A percentile compares a stretch with the other conserved stretches of the same genome.
Conservation (phyloP, 2,113 vertebrate genomes). For the Apus apus region DNA sequence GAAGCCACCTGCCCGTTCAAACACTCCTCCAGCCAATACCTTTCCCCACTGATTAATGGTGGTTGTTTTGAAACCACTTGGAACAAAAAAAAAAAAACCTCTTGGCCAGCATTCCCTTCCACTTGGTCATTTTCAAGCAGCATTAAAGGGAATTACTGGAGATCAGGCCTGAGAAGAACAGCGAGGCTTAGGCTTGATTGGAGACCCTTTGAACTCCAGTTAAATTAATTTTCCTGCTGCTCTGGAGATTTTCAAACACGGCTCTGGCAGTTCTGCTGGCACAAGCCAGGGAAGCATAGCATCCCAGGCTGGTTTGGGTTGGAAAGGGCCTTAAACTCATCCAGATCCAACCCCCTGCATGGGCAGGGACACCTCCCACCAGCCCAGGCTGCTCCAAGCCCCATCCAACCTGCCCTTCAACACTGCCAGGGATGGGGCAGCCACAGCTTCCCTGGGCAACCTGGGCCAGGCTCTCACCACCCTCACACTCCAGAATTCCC, state of each 20-base stretch:
- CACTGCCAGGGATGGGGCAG: too few relatives aligned
- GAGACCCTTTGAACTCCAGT: conserved; percentile 8
- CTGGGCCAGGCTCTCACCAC: too few relatives aligned
- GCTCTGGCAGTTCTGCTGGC: neutral
- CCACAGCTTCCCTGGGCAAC: too few relatives aligned
- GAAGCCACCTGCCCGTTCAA: neutral
- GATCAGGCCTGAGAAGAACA: neutral
- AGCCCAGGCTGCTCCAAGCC: too few relatives aligned
- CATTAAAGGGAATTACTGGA: conserved; percentile 41
- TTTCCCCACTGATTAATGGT: neutral
- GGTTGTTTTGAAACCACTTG: neutral
- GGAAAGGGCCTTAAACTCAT: too few relatives aligned
- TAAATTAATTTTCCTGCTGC: conserved; percentile 49
- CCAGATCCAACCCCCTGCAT: too few relatives aligned
- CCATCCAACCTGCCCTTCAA: too few relatives aligned
- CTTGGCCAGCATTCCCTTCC: conserved; percentile 2
- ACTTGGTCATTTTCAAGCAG: conserved; percentile 10
- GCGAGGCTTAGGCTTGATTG: neutral
- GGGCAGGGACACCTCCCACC: too few relatives aligned
- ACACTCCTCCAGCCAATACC: neutral
- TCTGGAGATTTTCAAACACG: neutral
- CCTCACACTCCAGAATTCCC: too few relatives aligned
- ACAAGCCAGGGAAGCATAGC: neutral
- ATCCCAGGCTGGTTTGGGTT: too few relatives aligned
- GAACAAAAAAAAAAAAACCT: neutral